Percentiles rank a stretch among this genome's conserved stretches.
phyloP scores from a whole-genome alignment of 2,888 invertebrate species.

The Drosophila peninsularis region DNA sequence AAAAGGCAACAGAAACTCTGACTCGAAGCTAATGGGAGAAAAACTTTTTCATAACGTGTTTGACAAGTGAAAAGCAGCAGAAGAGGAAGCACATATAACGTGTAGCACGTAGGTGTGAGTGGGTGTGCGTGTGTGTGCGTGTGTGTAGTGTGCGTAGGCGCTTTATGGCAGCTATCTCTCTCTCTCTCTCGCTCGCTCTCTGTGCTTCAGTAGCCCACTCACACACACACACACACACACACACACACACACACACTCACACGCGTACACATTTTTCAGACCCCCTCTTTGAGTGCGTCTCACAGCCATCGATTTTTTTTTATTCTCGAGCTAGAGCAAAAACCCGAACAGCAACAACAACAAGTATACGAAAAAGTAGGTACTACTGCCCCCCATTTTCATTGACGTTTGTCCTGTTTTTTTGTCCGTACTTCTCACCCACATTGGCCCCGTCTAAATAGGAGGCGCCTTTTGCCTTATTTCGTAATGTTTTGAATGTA shows the following conservation, averaged over 20 bases:
- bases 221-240: constrained; percentile 1
- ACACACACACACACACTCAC: constrained; percentile 3
- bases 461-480: constrained; percentile 25
- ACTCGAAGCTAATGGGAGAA: neutral
- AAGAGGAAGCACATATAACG: constrained; percentile 34
- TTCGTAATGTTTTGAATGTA: constrained; percentile 39
- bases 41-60: constrained; percentile 41
- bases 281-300: constrained; percentile 54
- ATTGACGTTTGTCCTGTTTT: constrained; percentile 38
- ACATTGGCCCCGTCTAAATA: constrained; percentile 26
- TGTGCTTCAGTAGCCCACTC: constrained; percentile 12
- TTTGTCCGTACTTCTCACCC: constrained; percentile 14
- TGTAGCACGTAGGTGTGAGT: constrained; percentile 30
- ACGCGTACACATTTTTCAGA: constrained; percentile 15
- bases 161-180: constrained; percentile 21
- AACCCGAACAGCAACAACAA: constrained; percentile 39
- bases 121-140: constrained; percentile 9
- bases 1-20: constrained; percentile 2
- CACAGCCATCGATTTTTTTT: constrained; percentile 73
- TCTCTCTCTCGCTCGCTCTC: constrained; percentile 4
- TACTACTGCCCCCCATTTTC: constrained; percentile 71
- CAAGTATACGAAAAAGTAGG: constrained; percentile 35
- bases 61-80: constrained; percentile 18
- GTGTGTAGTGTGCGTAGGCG: constrained; percentile 37
- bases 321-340: constrained; percentile 52